Evolutionary conservation across 2,113 vertebrate species (phyloP).

Genomic region (Apodemus speciosus): DNA sequence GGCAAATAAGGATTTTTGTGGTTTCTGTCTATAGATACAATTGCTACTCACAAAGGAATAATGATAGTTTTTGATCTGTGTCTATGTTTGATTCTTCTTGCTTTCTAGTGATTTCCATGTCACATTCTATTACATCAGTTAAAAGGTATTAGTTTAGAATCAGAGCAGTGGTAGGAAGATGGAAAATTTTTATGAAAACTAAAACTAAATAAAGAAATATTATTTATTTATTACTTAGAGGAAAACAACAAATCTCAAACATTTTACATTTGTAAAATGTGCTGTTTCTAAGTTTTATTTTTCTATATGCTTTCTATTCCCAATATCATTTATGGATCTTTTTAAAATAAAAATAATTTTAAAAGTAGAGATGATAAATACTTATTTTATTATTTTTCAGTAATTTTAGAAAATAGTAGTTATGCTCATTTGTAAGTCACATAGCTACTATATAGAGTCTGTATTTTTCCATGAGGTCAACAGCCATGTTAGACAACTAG

Average conservation of each 20-base stretch:
- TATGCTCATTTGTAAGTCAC: neutral
- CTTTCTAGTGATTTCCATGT: slow-evolving; percentile 60
- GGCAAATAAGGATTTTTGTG: slow-evolving; percentile 45
- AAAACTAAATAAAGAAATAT: neutral
- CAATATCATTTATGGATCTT: neutral
- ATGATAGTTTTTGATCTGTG: neutral
- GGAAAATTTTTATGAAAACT: neutral
- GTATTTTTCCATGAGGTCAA: neutral
- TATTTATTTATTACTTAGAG: neutral
- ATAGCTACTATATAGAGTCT: neutral
- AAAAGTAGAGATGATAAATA: neutral
- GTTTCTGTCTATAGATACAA: slow-evolving; percentile 52
- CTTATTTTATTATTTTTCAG: neutral
- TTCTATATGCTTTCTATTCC: neutral
- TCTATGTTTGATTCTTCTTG: slow-evolving; percentile 1
- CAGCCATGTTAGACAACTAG: neutral
- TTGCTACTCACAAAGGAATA: slow-evolving; percentile 51
- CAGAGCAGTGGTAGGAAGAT: slow-evolving; percentile 3
- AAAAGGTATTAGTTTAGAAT: slow-evolving; percentile 56
- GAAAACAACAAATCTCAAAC: slow-evolving; percentile 28
- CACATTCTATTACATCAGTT: slow-evolving; percentile 51
- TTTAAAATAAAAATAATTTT: neutral
- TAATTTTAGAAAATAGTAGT: neutral
- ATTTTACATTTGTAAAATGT: neutral
- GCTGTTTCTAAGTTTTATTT: slow-evolving; percentile 31